phyloP scores from a whole-genome alignment of 2,888 invertebrate genomes.

The Neoascia interrupta region DNA sequence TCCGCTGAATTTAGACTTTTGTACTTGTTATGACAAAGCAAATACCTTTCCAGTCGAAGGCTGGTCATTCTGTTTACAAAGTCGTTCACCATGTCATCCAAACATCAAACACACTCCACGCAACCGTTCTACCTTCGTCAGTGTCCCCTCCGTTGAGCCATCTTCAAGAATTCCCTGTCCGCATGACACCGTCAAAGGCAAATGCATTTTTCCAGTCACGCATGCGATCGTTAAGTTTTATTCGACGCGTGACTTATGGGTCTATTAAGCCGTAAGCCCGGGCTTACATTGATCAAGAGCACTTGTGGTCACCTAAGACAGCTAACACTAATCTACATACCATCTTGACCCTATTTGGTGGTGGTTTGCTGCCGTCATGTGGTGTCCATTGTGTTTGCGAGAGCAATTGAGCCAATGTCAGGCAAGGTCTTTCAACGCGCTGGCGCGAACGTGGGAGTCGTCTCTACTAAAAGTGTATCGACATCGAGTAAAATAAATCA shows the following conservation, averaged over 20 bases:
- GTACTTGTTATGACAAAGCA: too few species aligned
- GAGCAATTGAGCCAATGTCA: neutral
- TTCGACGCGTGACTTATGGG: constrained; percentile 24
- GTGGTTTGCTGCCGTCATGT: too few species aligned
- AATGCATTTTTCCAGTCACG: constrained; percentile 50
- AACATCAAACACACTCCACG: constrained; percentile 2
- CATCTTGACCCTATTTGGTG: constrained; percentile 56
- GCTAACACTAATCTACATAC: constrained; percentile 21
- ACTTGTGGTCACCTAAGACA: constrained; percentile 26
- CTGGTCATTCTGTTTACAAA: neutral
- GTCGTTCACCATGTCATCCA: neutral
- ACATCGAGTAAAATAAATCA: neutral
- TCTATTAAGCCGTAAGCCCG: neutral
- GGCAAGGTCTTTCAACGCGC: too few species aligned
- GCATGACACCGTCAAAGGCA: constrained; percentile 1
- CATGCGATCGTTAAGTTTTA: constrained; percentile 14
- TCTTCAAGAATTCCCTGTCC: constrained; percentile 19
- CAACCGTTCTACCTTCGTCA: neutral
- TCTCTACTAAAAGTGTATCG: too few species aligned
- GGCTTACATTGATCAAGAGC: constrained; percentile 23
- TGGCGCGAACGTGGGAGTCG: too few species aligned
- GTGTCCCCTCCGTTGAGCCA: neutral
- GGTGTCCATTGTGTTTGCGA: neutral
- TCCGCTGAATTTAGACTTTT: too few species aligned
- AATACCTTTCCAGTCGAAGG: too few species aligned